These are phyloP conservation scores for Cephalotes varians DNA, from an alignment of 2,888 invertebrate species.

Conservation along the genomic window DNA sequence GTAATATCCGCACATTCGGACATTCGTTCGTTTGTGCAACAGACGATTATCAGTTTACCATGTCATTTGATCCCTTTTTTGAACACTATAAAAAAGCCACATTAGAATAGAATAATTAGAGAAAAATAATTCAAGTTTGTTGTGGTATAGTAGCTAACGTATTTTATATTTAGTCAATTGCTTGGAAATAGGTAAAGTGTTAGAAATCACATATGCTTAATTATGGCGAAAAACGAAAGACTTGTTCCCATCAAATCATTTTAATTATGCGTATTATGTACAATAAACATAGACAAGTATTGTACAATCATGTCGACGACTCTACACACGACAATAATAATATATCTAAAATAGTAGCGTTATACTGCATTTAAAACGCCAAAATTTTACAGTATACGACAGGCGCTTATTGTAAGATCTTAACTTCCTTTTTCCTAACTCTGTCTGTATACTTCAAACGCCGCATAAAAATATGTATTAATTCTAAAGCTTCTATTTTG, in stretches of 20 bases:
- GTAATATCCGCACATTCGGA: neutral
- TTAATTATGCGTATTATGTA: constrained; percentile 73
- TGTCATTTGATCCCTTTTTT: neutral
- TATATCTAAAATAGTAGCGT: constrained; percentile 75
- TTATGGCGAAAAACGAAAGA: constrained; percentile 66
- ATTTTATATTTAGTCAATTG: constrained; percentile 36
- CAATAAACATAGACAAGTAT: constrained; percentile 76
- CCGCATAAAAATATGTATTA: constrained; percentile 27
- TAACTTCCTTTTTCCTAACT: constrained; percentile 56
- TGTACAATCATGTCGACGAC: constrained; percentile 69
- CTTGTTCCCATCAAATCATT: constrained; percentile 74
- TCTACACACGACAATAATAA: constrained; percentile 74
- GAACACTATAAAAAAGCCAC: neutral
- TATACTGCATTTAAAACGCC: constrained; percentile 71
- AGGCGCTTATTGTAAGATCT: constrained; percentile 64
- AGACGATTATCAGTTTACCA: neutral
- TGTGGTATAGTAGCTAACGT: constrained; percentile 40
- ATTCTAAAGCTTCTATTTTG: constrained; percentile 11
- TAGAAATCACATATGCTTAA: constrained; percentile 40
- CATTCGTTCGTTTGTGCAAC: neutral
- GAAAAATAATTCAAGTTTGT: neutral
- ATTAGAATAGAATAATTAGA: neutral
- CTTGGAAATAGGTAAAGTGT: constrained; percentile 50
- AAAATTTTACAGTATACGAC: constrained; percentile 69
- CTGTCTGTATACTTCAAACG: constrained; percentile 17